A percentile compares a stretch with the other conserved stretches of the same genome.
Conservation (phyloP, 2,888 invertebrate species). For the Eupithecia exiguata region DNA sequence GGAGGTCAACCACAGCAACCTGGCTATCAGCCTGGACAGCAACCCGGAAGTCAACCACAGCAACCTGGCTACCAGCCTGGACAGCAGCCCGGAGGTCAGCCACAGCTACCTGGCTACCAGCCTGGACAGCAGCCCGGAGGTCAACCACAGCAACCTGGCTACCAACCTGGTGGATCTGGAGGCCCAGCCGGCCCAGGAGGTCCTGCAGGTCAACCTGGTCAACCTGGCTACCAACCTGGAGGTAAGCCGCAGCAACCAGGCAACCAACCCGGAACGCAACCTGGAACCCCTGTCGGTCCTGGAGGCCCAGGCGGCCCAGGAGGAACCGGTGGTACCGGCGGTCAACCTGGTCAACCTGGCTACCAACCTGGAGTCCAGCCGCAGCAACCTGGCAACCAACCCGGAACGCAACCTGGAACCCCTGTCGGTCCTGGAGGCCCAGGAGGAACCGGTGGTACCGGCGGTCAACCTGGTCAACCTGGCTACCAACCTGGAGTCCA, state of each 20-base stretch:
- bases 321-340: conserved; percentile 27
- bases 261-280: conserved; percentile 14
- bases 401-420: not conserved
- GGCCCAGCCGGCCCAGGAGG: too few relatives aligned
- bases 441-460: conserved; percentile 21
- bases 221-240: conserved; percentile 48
- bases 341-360: conserved; percentile 30
- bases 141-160: conserved; percentile 45
- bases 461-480: conserved; percentile 55
- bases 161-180: not conserved
- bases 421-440: too few relatives aligned
- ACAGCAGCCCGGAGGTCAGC: conserved; percentile 36
- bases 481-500: conserved; percentile 46
- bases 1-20: conserved; percentile 18
- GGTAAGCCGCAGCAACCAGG: conserved; percentile 39
- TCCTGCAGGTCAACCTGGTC: conserved; percentile 55
- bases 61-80: conserved; percentile 20
- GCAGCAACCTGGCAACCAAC: conserved; percentile 31
- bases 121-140: conserved; percentile 41
- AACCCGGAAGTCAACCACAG: conserved; percentile 44
- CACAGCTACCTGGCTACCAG: conserved; percentile 40
- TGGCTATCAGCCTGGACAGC: conserved; percentile 39
- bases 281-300: conserved; percentile 15
- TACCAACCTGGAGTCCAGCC: conserved; percentile 37
- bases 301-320: conserved; percentile 28